Evolutionary conservation across 2,113 vertebrate species (phyloP).

Genomic region (Entosphenus tridentatus): DNA sequence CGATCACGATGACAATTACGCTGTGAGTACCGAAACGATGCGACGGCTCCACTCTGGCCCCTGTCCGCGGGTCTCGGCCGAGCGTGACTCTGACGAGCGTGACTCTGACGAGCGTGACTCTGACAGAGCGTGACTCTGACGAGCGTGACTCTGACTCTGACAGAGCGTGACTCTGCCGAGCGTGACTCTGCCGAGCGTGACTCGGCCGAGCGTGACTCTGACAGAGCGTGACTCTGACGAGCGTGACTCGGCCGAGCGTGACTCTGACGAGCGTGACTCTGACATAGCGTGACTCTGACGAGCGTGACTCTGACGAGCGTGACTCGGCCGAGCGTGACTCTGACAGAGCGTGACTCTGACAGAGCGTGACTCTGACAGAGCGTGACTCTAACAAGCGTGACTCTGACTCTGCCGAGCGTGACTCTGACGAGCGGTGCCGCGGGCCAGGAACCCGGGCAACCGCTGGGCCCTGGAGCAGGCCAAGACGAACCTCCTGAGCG

Average conservation of each 20-base stretch:
- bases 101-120: no score
- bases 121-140: background rate
- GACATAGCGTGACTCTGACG: no score
- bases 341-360: background rate
- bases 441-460: conserved; percentile 78
- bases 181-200: background rate
- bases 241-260: no score
- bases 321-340: no score
- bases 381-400: background rate
- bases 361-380: background rate
- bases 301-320: background rate
- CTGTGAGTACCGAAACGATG: no score
- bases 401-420: background rate
- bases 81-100: no score
- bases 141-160: background rate
- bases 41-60: no score
- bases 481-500: conserved; percentile 90
- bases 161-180: no score
- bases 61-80: no score
- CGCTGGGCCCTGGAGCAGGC: conserved; percentile 97
- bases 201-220: no score
- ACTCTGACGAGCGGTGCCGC: background rate
- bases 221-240: no score
- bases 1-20: no score
- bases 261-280: background rate